Percentiles rank a stretch among this genome's conserved stretches.
Conservation (phyloP, 2,113 vertebrate genomes). For the Myxocyprinus asiaticus region DNA sequence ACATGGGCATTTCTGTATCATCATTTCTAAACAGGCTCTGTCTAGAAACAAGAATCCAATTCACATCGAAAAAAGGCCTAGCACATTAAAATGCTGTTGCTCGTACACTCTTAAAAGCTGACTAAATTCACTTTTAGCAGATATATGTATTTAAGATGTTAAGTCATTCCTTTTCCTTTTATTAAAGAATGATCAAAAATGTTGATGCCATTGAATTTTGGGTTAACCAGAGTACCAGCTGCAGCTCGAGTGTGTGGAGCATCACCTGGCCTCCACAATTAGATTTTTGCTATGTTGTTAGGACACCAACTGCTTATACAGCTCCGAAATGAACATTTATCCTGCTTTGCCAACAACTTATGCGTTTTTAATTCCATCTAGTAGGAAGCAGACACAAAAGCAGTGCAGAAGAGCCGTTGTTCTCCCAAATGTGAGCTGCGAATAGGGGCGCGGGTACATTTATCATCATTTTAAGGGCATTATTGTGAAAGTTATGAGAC, state of each 20-base stretch:
- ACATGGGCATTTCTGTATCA: no score
- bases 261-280: not conserved
- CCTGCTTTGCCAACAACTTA: conserved; percentile 38
- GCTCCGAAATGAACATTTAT: conserved; percentile 16
- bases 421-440: conserved; percentile 58
- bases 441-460: conserved; percentile 49
- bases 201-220: not conserved
- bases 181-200: no score
- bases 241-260: not conserved
- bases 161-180: no score
- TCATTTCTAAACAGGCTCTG: no score
- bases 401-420: conserved; percentile 49
- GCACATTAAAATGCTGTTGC: no score
- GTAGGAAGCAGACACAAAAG: conserved; percentile 35
- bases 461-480: conserved; percentile 57
- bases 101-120: no score
- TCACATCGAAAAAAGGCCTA: no score
- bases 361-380: not conserved
- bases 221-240: not conserved
- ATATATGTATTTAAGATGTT: no score
- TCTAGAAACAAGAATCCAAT: no score
- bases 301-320: conserved; percentile 13
- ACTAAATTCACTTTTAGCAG: no score
- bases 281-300: not conserved
- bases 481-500: conserved; percentile 78